Evolutionary conservation across 2,113 vertebrate genomes (phyloP), one percentile per base, ranked within the genome.

Genomic region (Microcebus ravelobensis): DNA sequence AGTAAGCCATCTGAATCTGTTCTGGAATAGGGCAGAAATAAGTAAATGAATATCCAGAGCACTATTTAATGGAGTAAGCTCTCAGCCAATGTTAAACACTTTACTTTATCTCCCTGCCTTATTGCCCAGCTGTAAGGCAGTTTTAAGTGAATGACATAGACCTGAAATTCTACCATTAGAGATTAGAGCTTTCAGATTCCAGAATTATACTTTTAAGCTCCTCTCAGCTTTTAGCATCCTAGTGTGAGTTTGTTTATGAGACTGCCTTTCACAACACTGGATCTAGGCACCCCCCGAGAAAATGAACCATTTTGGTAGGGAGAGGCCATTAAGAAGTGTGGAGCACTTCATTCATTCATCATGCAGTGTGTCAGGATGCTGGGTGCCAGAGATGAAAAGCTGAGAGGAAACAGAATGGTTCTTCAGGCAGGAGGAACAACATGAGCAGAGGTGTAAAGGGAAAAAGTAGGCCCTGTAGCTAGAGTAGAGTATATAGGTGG

Each of bases 1-100:
- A 94, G 31, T 39, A 34, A 87, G n/a, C 57, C 76, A 61, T 95
- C 50, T 79, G 95, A 73, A 63, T 80, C 61, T 91, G 36, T 42
- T 57, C 8, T 89, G 29, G 50, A 79, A 79, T 42, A 80, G 50
- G 39, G 29, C 39, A 93, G 45, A 87, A 71, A 83, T 67, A 65
- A 57, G 36, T 65, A 45, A 81, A 15, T 83, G 39, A 79, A 31
- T 59, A 65, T 73, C n/a, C 63, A 36, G 48, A 80, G 83, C 63
- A 90, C 27, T 70, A 76, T 52, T 93, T 57, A 70, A 61, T 4
- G 6, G 68, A 55, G 80, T 95, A 83, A 87, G 50, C 13, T 79
- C 80, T 88, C 34, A 79, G 42, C 57, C 80, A 92, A 1, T 59
- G 13, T 71, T 65, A 76, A 23, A 63, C 15, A 59, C 8, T 91